Evolutionary conservation across 2,113 vertebrate genomes (phyloP).

Genomic region (Cyprinodon variegatus): DNA sequence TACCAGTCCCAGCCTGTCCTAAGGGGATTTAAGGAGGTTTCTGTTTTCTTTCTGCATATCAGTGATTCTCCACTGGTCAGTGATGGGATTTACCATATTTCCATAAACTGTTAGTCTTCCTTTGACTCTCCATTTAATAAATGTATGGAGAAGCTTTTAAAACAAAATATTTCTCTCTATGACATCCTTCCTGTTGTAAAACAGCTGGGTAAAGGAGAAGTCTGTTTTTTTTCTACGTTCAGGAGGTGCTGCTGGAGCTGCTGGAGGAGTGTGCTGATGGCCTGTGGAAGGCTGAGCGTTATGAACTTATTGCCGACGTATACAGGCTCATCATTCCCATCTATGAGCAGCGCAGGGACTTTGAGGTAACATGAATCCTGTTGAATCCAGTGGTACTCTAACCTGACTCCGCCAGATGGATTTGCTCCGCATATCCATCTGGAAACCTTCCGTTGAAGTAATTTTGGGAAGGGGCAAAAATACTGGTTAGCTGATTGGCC

Average conservation of each 20-base stretch:
- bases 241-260: slow-evolving; percentile 97
- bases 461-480: too few species aligned
- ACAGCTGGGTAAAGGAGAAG: neutral
- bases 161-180: slow-evolving; percentile 11
- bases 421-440: too few species aligned
- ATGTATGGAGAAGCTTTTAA: slow-evolving; percentile 4
- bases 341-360: slow-evolving; percentile 95
- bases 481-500: too few species aligned
- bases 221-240: slow-evolving; percentile 31
- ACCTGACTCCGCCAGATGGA: too few species aligned
- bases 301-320: slow-evolving; percentile 95
- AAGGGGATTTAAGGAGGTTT: too few species aligned
- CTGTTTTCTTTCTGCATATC: too few species aligned
- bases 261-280: slow-evolving; percentile 94
- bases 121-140: slow-evolving; percentile 7
- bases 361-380: slow-evolving; percentile 83
- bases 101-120: neutral
- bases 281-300: slow-evolving; percentile 98
- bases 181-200: neutral
- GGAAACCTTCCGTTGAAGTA: too few species aligned
- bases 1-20: too few species aligned
- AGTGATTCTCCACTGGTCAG: too few species aligned
- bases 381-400: neutral
- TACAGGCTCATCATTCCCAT: slow-evolving; percentile 97
- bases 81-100: neutral